Evolutionary conservation across 2,113 vertebrate genomes (phyloP), one percentile per base, ranked within the genome.

Genomic region (Etheostoma cragini): DNA sequence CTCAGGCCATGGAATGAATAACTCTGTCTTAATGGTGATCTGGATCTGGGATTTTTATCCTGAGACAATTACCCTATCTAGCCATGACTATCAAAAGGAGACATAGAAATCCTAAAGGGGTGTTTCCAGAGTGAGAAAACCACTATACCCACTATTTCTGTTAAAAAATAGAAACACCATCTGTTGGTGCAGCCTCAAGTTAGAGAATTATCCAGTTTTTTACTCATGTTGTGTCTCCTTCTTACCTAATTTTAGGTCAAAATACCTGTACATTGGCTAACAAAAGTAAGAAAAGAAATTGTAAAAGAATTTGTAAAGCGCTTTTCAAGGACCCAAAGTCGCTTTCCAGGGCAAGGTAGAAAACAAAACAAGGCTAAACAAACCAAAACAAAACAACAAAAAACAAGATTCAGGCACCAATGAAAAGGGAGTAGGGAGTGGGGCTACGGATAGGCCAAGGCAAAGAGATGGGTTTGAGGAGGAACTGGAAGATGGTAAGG

Each of bases 41-140:
- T 72, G n/a, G 60, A 81, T 77, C 66, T 69, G 30, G 60, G 68
- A 78, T 85, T 85, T 79, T 66, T 66, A 67, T 70, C 65, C 26
- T 66, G 33, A 83, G 22, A 85, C 76, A 78, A 73, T 81, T 85
- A 72, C 12, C 57, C 62, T 54, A 72, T 78, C 83, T 78, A 87
- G 21, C 72, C 38, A 76, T 76, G 73, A 81, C 81, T 58, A 78
- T 86, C 65, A 80, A 60, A 42, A 42, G 10, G 8, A 42, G 26
- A 71, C 33, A 30, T 50, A 6, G 49, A 62, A 72, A 73, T 74
- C 78, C 68, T 72, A 21, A 24, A 45, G 61, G 45, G 35, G 5
- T 35, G 45, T 75, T 46, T 81, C 30, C 68, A 62, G 58, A 42
- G 22, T 72, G 19, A 83, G 13, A 58, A 54, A 77, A 33, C 30